Evolutionary conservation across 2,113 vertebrate species (phyloP), one percentile per base, ranked within the genome.

Genomic region (Ondatra zibethicus): DNA sequence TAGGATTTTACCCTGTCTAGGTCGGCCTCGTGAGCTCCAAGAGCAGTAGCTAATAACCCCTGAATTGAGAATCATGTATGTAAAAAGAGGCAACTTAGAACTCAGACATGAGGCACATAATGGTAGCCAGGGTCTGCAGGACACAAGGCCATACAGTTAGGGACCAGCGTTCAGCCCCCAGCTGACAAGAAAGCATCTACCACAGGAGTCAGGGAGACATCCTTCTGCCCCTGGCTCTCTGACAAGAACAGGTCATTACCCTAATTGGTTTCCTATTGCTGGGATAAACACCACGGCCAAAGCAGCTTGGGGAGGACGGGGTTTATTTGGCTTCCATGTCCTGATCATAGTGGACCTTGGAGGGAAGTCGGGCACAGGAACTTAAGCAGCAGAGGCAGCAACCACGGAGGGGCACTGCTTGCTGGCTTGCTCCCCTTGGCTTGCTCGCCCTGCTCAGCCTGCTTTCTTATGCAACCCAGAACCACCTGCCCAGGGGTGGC

Each of bases 141-240:
- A 13, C 33, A 31, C 0, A 0, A 21, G 12, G 11, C 13, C 0
- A 42, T 63, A 21, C 45, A 25, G 52, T 31, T 13, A 0, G 0
- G 0, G 1, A 19, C 27, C 7, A 10, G 27, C 0, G 2, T 36
- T 52, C 76, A 63, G 23, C 21, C 33, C 68, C 84, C 42, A 33
- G 27, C 39, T 19, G 29, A 50, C 61, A 36, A 50, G 39, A 17
- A 70, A n/a, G 36, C 21, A 12, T 8, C 84, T 2, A 0, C 12
- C 65, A 5, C 27, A 42, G 61, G 61, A 42, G 50, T 27, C 50
- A 33, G 61, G 12, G 61, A 25, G 78, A 39, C 50, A 31, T 63
- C 81, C 80, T 58, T n/a, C 25, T 16, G 3, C 36, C 55, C 14
- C 68, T 36, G 42, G 9, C 47, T 75, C 55, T 58, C 12, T 29